phyloP scores from a whole-genome alignment of 2,888 invertebrate genomes.

The Cactoblastis cactorum region DNA sequence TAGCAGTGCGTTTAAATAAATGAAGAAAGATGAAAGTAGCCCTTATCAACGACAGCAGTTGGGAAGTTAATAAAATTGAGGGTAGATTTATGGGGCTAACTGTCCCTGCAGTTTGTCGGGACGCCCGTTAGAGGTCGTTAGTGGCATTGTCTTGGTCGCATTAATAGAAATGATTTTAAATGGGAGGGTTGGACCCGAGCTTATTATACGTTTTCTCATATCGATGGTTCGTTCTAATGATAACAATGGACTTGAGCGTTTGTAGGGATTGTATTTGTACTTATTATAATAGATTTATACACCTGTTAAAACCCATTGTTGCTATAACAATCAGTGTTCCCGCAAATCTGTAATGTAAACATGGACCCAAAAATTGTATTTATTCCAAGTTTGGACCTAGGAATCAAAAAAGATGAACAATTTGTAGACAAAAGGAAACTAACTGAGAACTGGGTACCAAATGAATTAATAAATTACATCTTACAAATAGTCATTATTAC shows the following conservation, averaged over 20 bases:
- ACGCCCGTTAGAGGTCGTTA: conserved; percentile 8
- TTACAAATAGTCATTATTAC: too few relatives aligned
- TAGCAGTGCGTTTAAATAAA: conserved; percentile 11
- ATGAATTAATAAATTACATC: too few relatives aligned
- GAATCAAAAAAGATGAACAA: too few relatives aligned
- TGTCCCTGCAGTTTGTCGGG: conserved; percentile 12
- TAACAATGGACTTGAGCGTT: neutral
- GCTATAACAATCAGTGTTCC: too few relatives aligned
- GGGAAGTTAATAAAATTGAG: conserved; percentile 24
- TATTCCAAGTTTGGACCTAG: too few relatives aligned
- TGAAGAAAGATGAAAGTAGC: conserved; percentile 16
- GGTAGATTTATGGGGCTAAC: conserved; percentile 29
- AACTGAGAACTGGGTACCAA: too few relatives aligned
- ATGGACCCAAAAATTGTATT: too few relatives aligned
- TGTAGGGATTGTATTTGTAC: neutral
- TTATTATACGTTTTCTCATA: neutral
- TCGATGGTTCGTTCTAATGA: neutral
- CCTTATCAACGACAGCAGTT: conserved; percentile 13
- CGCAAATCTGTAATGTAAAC: too few relatives aligned
- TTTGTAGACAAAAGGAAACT: too few relatives aligned
- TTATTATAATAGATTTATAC: neutral
- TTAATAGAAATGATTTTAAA: neutral
- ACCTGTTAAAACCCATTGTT: too few relatives aligned
- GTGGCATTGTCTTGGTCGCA: neutral
- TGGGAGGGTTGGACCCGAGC: neutral